Base-by-base conservation (phyloP, 2,888 invertebrate species). In the Phyllotreta cruciferae region DNA sequence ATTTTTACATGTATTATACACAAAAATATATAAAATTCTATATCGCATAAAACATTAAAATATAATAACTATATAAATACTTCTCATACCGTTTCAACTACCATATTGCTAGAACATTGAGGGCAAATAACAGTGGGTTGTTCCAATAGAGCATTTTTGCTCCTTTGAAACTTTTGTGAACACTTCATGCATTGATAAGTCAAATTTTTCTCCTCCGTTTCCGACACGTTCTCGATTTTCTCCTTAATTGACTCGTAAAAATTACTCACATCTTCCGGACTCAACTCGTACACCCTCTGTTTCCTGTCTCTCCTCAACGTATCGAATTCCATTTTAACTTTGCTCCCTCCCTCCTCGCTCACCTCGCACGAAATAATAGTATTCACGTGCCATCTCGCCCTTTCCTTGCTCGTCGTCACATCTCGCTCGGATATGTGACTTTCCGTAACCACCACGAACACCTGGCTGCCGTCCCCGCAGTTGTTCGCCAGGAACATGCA, bases 121-220 rank as follows among this genome's bases (percentile, higher is more conserved):
- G 87, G 87, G 76, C 89, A 89, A 37, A 75, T 73, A 5, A 82
- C 57, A 11, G 65, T 66, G 14, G 66, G 57, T 34, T 66, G 60
- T 35, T 71, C 70, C 37, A 71, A 49, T 7, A 74, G 58, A 13
- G 68, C 69, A 38, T 67, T 73, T 24, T 67, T 72, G 60, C 72
- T 75, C 44, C 87, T 82, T 1, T 84, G 84, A 76, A 89, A 89
- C 67, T 86, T 83, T 7, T 85, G 82, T 2, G 84, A 83, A 71
- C 90, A 90, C 74, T 86, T 88, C 74, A 89, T 84, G 74, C 90
- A 90, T 67, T 81, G 81, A 73, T 83, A 86, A 2, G 83, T 75
- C 34, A 77, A 81, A 70, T 85, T 82, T 63, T 83, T 84, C 77
- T 84, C 81, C 70, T 83, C 70, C 42, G 64, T 65, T 54, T 71